A percentile compares a stretch with the other conserved stretches of the same genome.
Conservation (phyloP, 35 echinoderm and acorn worm species). For the Diadema setosum region DNA sequence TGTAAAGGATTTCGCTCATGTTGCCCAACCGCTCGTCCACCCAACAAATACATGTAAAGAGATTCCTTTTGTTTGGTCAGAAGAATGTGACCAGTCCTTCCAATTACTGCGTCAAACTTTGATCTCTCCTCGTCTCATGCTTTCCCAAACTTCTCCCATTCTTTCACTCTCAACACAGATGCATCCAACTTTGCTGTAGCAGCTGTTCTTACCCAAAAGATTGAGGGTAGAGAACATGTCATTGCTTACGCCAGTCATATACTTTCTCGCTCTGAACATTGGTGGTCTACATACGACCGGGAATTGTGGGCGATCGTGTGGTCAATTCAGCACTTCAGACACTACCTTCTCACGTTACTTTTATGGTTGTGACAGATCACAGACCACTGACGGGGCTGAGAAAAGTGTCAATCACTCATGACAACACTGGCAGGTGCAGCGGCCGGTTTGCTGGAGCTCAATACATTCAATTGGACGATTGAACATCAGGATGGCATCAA, state of each 20-base stretch:
- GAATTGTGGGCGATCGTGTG: slow-evolving; percentile 35
- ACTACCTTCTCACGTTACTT: neutral
- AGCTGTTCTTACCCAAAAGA: slow-evolving; percentile 10
- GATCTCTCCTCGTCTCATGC: neutral
- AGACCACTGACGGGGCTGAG: neutral
- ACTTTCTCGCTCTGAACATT: neutral
- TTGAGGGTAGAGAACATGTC: slow-evolving; percentile 4
- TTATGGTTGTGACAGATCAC: slow-evolving; percentile 26
- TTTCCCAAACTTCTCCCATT: slow-evolving; percentile 22
- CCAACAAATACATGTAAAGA: slow-evolving; percentile 40
- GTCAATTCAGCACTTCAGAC: slow-evolving; percentile 30
- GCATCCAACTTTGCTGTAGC: slow-evolving; percentile 39
- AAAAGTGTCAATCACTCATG: neutral
- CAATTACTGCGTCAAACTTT: neutral
- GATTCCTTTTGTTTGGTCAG: slow-evolving; percentile 13
- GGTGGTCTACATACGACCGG: slow-evolving; percentile 2
- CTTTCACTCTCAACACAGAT: too few species aligned
- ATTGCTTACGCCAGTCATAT: slow-evolving; percentile 47
- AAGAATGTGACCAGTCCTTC: slow-evolving; percentile 20
- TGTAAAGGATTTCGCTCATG: slow-evolving; percentile 8
- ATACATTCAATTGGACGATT: slow-evolving; percentile 13
- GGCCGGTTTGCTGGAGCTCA: slow-evolving; percentile 20
- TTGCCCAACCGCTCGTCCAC: slow-evolving; percentile 24
- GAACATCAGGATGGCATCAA: slow-evolving; percentile 20
- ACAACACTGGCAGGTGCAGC: neutral